Evolutionary conservation across 2,888 invertebrate species (phyloP).

Genomic region (Thymelicus acteon): DNA sequence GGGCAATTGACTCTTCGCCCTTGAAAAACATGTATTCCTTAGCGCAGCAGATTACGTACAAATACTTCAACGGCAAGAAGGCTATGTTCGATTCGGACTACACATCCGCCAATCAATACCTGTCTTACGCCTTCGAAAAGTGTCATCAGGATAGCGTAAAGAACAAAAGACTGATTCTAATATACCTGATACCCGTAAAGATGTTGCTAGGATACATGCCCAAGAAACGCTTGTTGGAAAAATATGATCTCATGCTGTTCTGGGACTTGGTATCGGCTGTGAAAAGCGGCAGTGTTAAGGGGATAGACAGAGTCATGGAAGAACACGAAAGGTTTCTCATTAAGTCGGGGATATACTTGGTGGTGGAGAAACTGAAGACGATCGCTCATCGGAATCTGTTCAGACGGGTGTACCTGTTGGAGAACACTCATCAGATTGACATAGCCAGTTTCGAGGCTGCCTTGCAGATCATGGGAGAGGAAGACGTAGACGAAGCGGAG

Average conservation of each 20-base stretch:
- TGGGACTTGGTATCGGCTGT: conserved; percentile 95
- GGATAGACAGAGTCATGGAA: conserved; percentile 93
- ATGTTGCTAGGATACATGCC: conserved; percentile 99
- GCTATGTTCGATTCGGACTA: conserved; percentile 99
- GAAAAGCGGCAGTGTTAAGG: conserved; percentile 94
- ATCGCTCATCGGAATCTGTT: conserved; percentile 98
- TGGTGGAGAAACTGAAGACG: conserved; percentile 97
- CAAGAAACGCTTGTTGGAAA: conserved; percentile 90
- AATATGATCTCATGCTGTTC: conserved; percentile 96
- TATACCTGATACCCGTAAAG: conserved; percentile 98
- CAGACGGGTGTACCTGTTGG: conserved; percentile 92
- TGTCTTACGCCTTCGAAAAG: conserved; percentile 96
- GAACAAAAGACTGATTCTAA: conserved; percentile 96
- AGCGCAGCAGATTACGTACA: conserved; percentile 98
- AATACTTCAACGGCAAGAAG: conserved; percentile 98
- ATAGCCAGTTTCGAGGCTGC: conserved; percentile 93
- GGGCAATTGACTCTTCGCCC: conserved; percentile 97
- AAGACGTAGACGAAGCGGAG: conserved; percentile 96
- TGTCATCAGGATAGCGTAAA: conserved; percentile 92
- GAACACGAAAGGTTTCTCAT: conserved; percentile 97
- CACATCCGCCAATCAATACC: conserved; percentile 94
- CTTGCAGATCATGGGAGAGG: conserved; percentile 91
- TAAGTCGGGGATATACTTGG: conserved; percentile 97
- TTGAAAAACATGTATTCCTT: conserved; percentile 95
- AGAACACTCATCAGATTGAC: conserved; percentile 94